A percentile compares a stretch with the other conserved stretches of the same genome.
Evolutionary conservation across 2,888 invertebrate genomes (phyloP).

Genomic region (Eupithecia vulgata): DNA sequence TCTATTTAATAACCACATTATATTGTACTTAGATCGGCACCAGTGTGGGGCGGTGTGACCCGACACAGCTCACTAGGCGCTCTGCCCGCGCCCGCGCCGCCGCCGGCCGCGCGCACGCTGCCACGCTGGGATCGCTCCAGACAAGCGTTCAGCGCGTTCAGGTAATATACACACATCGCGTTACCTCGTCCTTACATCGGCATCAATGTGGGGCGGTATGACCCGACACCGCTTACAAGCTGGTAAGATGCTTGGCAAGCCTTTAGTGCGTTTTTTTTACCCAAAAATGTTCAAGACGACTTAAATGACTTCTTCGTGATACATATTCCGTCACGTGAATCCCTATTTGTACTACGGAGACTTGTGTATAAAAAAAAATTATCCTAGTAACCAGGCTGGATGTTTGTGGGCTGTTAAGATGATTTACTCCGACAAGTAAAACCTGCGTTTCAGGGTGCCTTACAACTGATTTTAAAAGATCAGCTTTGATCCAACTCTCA

Average conservation of each 20-base stretch:
- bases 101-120: constrained; percentile 48
- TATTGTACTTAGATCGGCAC: neutral
- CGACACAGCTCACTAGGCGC: constrained; percentile 70
- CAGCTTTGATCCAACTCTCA: neutral
- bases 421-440: neutral
- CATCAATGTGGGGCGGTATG: neutral
- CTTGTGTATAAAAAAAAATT: no score
- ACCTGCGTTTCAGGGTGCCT: no score
- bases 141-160: constrained; percentile 67
- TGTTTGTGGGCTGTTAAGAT: neutral
- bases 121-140: constrained; percentile 58
- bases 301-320: neutral
- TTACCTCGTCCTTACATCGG: neutral
- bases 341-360: no score
- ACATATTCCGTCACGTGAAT: neutral
- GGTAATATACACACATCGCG: constrained; percentile 42
- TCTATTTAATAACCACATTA: neutral
- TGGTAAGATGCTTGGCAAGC: neutral
- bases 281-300: neutral
- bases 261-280: neutral
- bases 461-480: no score
- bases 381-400: no score
- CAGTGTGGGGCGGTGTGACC: constrained; percentile 49
- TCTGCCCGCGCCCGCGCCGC: constrained; percentile 49
- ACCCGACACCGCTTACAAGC: neutral